Percentiles rank a stretch among this genome's conserved stretches.
Conservation (phyloP, 2,888 invertebrate species). For the Acanthosepion lycidas region DNA sequence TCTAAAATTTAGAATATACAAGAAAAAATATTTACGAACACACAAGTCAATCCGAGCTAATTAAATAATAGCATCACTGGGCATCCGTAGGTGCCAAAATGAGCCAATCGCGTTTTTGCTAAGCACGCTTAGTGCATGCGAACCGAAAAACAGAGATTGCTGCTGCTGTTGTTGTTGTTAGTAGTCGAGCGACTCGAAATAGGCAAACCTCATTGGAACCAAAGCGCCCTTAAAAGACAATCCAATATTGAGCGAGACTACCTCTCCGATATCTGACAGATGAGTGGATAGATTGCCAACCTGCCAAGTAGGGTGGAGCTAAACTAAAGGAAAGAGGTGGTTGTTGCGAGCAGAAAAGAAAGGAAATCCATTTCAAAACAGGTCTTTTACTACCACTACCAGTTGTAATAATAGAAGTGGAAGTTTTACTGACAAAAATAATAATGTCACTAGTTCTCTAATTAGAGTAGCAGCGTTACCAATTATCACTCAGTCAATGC, state of each 20-base stretch:
- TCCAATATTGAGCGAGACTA: not conserved
- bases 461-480: no score
- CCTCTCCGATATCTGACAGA: not conserved
- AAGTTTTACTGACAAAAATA: no score
- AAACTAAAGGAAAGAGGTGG: not conserved
- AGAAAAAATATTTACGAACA: no score
- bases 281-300: not conserved
- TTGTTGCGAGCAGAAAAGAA: no score
- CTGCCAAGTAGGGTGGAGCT: not conserved
- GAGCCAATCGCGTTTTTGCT: not conserved
- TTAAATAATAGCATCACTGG: not conserved
- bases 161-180: not conserved
- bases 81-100: conserved; percentile 33
- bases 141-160: not conserved
- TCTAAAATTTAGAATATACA: no score
- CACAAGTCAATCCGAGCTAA: not conserved
- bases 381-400: no score
- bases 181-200: not conserved
- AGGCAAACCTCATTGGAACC: not conserved
- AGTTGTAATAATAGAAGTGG: no score
- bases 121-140: not conserved
- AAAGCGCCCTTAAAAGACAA: not conserved
- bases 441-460: no score
- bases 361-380: no score
- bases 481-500: no score